A percentile compares a stretch with the other conserved stretches of the same genome.
phyloP scores from a whole-genome alignment of 2,113 vertebrate genomes.

The Hyaena hyaena region DNA sequence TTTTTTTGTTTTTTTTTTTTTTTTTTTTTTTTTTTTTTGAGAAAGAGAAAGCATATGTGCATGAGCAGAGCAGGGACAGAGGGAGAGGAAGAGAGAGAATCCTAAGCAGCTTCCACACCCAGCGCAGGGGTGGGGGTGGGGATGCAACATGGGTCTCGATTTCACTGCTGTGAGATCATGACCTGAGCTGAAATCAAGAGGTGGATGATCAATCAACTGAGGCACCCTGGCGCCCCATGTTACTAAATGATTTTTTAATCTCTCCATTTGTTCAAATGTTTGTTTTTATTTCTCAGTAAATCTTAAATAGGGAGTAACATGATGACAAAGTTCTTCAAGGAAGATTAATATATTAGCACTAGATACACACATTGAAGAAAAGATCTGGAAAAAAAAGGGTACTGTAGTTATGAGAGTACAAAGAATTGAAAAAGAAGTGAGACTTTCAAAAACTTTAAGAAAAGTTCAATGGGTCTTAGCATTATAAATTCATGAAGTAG shows the following conservation, averaged over 20 bases:
- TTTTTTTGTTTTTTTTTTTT: too few relatives aligned
- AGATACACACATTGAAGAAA: background rate
- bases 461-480: background rate
- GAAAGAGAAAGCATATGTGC: too few relatives aligned
- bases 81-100: too few relatives aligned
- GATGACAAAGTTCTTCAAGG: background rate
- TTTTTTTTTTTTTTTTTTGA: too few relatives aligned
- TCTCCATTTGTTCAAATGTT: background rate
- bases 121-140: too few relatives aligned
- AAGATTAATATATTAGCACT: background rate
- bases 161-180: too few relatives aligned
- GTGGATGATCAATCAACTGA: too few relatives aligned
- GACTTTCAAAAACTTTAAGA: background rate
- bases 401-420: background rate
- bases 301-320: background rate
- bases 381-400: background rate
- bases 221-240: too few relatives aligned
- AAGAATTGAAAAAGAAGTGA: background rate
- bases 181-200: too few relatives aligned
- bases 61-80: too few relatives aligned
- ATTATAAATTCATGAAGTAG: background rate
- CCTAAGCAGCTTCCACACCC: too few relatives aligned
- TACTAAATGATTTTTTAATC: background rate
- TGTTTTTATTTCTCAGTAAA: slow-evolving; percentile 1
- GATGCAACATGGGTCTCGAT: too few relatives aligned